Conservation (phyloP, 2,113 vertebrate genomes). For the Muntiacus muntjak region DNA sequence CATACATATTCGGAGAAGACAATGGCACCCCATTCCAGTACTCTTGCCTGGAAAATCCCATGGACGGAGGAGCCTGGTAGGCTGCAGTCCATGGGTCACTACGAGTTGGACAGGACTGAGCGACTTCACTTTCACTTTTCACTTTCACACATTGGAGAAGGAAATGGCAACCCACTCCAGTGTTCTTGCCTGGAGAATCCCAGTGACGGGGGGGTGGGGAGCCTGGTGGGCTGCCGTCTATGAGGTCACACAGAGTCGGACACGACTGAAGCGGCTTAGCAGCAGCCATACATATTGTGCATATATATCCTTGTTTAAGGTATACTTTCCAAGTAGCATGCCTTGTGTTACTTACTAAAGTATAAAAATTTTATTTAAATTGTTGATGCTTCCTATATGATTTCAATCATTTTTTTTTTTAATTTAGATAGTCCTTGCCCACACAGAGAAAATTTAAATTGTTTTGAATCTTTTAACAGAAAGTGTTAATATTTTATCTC, state of each 20-base stretch:
- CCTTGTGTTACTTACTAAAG: not conserved
- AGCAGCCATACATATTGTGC: not conserved
- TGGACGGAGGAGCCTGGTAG: not conserved
- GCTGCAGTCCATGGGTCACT: not conserved
- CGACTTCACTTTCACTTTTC: not conserved
- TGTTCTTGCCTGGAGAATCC: not conserved
- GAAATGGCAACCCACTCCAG: not conserved
- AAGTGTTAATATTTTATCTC: not conserved
- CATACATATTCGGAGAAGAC: not conserved
- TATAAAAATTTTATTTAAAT: not conserved
- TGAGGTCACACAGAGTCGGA: not conserved
- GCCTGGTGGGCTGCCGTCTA: not conserved
- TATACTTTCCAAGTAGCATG: not conserved
- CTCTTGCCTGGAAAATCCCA: not conserved
- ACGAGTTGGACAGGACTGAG: not conserved
- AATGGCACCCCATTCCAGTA: not conserved
- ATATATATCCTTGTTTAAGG: not conserved
- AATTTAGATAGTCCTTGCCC: not conserved
- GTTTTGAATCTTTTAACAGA: constrained; percentile 28
- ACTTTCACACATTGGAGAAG: not conserved
- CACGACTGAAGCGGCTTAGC: not conserved
- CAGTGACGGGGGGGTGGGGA: not conserved
- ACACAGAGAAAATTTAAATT: not conserved
- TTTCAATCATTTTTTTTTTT: not conserved
- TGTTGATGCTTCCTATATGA: not conserved